Base-by-base conservation (phyloP, 1,140 invertebrate species). In the Rhopalosiphum padi region DNA sequence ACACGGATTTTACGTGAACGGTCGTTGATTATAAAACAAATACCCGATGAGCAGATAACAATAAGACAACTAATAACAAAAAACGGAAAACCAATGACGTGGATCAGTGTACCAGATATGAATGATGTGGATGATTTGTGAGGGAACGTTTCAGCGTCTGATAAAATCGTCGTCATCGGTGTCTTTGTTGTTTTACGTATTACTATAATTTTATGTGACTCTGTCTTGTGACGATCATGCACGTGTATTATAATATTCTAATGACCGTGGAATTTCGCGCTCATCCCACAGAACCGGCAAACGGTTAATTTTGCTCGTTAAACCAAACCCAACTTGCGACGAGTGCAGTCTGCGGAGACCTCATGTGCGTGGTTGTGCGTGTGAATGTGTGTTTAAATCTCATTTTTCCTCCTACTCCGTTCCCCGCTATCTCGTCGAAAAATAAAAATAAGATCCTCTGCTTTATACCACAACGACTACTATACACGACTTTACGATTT, bases 401-500 rank as follows among this genome's bases (percentile, higher is more conserved):
- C n/a, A 53, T 89, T 89, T 89, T 48, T 55, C 22, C 22, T 41
- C 88, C 30, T 22, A 35, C 35, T 35, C 21, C 2, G n/a, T 5
- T 9, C n/a, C 25, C 8, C 15, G 22, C 48, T 35, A 35, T 88
- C 41, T 86, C 41, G 23, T 77, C 18, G 85, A 30, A 86, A 86
- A 25, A 30, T 46, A 46, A 88, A 87, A n/a, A 88, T 48, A 48
- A 48, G 43, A 88, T 88, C 46, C 46, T 88, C 86, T 86, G 85
- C 85, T 43, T 25, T 86, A 86, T 46, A 89, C 87, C n/a, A 25
- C 30, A 35, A 88, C 87, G 23, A 53, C n/a, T 21, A 68, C 90
- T 60, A 35, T 83, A 92, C 91, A 92, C 91, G 91, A 92, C 77
- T 92, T 83, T 35, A 92, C 91, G 91, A 82, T 92, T 92, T 92